Percentiles rank a stretch among this genome's conserved stretches.
Evolutionary conservation across 1,140 invertebrate genomes (phyloP).

Genomic region (Calycopis cecrops): DNA sequence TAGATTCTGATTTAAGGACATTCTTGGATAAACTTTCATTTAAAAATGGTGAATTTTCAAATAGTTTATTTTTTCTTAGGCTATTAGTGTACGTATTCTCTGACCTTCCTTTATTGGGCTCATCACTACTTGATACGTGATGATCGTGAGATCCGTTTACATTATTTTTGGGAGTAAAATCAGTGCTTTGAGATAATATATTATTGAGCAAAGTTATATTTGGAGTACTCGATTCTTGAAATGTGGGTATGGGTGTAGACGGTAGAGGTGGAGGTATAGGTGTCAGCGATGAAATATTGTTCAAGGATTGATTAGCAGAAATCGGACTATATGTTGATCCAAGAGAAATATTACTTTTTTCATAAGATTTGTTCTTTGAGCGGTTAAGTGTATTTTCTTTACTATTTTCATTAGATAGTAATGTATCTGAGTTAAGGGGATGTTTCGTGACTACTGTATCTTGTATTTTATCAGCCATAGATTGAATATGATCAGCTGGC

Average conservation of each 20-base stretch:
- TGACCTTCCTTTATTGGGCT: conserved; percentile 42
- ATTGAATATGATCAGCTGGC: conserved; percentile 69
- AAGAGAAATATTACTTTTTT: conserved; percentile 22
- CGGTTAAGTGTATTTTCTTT: conserved; percentile 48
- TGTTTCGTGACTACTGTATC: conserved; percentile 72
- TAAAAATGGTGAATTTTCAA: conserved; percentile 39
- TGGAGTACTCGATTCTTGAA: conserved; percentile 45
- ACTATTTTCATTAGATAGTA: conserved; percentile 45
- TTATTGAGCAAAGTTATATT: conserved; percentile 36
- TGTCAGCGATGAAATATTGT: conserved; percentile 25
- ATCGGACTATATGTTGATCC: conserved; percentile 16
- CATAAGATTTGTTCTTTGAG: conserved; percentile 35
- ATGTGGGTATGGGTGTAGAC: conserved; percentile 52
- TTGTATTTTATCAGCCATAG: conserved; percentile 72
- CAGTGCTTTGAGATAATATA: conserved; percentile 34
- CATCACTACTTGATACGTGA: conserved; percentile 29
- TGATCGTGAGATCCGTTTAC: conserved; percentile 22
- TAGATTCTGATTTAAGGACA: conserved; percentile 35
- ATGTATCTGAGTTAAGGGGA: conserved; percentile 57
- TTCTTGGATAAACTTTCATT: conserved; percentile 32
- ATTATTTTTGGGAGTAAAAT: conserved; percentile 36
- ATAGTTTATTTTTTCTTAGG: conserved; percentile 38
- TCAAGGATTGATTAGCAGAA: conserved; percentile 12
- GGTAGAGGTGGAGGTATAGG: conserved; percentile 57
- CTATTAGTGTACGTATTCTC: conserved; percentile 39